phyloP scores from a whole-genome alignment of 1,140 invertebrate genomes.

The Leptoteleia sp. region DNA sequence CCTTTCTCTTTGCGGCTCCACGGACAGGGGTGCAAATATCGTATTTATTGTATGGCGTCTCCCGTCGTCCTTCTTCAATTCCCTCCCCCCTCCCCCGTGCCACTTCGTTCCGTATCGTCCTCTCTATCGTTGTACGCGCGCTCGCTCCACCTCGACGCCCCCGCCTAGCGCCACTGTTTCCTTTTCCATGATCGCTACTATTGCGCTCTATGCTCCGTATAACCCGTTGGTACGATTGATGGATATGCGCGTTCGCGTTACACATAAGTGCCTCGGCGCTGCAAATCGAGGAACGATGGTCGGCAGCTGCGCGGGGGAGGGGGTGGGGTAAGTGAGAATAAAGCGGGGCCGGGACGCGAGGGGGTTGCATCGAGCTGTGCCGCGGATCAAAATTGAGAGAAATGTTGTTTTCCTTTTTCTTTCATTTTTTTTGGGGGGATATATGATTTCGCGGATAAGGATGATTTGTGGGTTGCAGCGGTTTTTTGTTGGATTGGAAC shows the following conservation, averaged over 20 bases:
- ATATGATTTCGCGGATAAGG: constrained; percentile 37
- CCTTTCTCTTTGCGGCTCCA: constrained; percentile 66
- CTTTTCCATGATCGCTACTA: constrained; percentile 54
- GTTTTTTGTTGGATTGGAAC: constrained; percentile 1
- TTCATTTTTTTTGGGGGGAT: constrained; percentile 34
- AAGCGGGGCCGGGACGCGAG: constrained; percentile 13
- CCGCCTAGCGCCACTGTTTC: constrained; percentile 33
- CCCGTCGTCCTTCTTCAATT: constrained; percentile 54
- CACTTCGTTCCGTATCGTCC: constrained; percentile 31
- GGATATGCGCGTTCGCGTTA: constrained; percentile 62
- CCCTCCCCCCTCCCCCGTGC: constrained; percentile 31
- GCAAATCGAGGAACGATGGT: constrained; percentile 40
- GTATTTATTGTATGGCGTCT: constrained; percentile 77
- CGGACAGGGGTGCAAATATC: constrained; percentile 74
- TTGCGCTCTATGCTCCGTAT: constrained; percentile 47
- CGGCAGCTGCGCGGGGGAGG: background rate
- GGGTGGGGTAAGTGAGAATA: constrained; percentile 42
- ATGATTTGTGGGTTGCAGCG: constrained; percentile 34
- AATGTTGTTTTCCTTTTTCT: too few species aligned
- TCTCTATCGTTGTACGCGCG: constrained; percentile 32
- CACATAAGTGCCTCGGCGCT: constrained; percentile 46
- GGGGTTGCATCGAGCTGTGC: constrained; percentile 17
- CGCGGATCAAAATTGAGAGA: constrained; percentile 38
- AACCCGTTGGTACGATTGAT: constrained; percentile 62
- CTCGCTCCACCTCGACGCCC: constrained; percentile 3